Evolutionary conservation across 2,797 vertebrate genomes (phyloP).

Genomic region (Pipistrellus nathusii): DNA sequence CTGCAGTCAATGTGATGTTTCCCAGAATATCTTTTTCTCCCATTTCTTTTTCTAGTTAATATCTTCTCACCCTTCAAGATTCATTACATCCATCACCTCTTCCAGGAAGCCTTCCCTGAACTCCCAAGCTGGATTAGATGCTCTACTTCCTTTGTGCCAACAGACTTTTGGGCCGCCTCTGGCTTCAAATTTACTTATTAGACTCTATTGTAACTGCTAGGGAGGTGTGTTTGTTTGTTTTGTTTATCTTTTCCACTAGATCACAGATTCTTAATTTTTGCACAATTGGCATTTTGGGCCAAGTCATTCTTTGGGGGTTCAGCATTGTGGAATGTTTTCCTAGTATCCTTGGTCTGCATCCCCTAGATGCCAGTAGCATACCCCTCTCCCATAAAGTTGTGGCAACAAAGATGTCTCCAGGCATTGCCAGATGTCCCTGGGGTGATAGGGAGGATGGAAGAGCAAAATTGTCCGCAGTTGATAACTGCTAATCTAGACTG

Average conservation of each 20-base stretch:
- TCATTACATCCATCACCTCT: neutral
- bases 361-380: neutral
- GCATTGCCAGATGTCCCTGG: neutral
- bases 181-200: neutral
- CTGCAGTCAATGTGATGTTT: neutral
- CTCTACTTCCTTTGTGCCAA: neutral
- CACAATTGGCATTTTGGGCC: neutral
- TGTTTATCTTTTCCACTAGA: neutral
- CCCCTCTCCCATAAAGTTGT: neutral
- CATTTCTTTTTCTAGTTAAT: neutral
- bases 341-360: neutral
- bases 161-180: neutral
- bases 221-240: neutral
- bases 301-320: neutral
- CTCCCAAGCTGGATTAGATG: neutral
- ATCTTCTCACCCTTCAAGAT: neutral
- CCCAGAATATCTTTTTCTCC: neutral
- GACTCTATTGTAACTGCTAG: neutral
- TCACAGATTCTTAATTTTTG: neutral
- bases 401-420: neutral
- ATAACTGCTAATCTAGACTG: neutral
- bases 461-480: neutral
- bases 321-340: neutral
- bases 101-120: conserved; percentile 5
- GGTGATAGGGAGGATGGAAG: no score